Conservation (phyloP, 2,797 vertebrate species). For the Cetoscarus ocellatus region DNA sequence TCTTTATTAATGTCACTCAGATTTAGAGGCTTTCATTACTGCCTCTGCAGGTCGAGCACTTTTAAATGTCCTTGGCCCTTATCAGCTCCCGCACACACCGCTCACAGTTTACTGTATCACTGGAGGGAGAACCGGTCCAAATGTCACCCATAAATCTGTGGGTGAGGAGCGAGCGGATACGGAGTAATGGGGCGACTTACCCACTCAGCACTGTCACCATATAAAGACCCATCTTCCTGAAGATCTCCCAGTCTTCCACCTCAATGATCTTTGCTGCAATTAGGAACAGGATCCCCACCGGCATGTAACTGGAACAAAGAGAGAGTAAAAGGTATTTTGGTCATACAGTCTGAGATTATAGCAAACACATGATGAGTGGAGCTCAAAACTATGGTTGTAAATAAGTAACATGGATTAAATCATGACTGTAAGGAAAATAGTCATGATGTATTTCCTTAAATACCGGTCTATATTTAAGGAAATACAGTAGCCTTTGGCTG, state of each 20-base stretch:
- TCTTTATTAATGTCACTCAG: constrained; percentile 65
- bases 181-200: constrained; percentile 82
- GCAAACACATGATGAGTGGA: too few relatives aligned
- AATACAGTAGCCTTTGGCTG: too few relatives aligned
- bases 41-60: constrained; percentile 81
- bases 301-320: constrained; percentile 92
- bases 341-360: background rate
- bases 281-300: constrained; percentile 95
- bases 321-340: background rate
- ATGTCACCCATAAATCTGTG: constrained; percentile 76
- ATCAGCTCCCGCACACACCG: constrained; percentile 77
- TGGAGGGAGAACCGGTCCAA: constrained; percentile 55
- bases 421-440: too few relatives aligned
- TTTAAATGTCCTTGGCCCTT: constrained; percentile 85
- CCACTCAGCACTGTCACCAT: constrained; percentile 98
- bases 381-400: too few relatives aligned
- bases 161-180: constrained; percentile 49
- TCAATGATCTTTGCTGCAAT: constrained; percentile 98
- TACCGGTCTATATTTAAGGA: too few relatives aligned
- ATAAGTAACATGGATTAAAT: too few relatives aligned
- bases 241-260: constrained; percentile 99
- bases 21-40: constrained; percentile 81
- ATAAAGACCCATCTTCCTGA: constrained; percentile 96
- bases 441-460: too few relatives aligned
- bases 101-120: constrained; percentile 66